Evolutionary conservation across 2,797 vertebrate genomes (phyloP).

Genomic region (Pipistrellus pygmaeus): DNA sequence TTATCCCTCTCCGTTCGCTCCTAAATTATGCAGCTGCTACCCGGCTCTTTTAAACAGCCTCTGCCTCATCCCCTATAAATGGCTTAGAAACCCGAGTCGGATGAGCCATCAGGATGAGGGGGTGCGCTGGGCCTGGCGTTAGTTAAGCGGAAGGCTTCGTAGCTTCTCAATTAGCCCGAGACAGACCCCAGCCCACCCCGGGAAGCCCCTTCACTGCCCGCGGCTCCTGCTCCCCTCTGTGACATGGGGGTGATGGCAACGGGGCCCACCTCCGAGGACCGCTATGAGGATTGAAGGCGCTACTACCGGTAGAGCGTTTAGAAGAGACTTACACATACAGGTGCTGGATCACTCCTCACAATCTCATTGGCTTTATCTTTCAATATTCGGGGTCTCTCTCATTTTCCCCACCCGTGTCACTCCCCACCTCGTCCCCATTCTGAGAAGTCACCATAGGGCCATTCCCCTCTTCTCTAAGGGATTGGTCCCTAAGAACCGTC

Average conservation of each 20-base stretch:
- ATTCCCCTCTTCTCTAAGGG: neutral
- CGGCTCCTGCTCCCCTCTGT: constrained; percentile 70
- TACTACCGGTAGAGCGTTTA: constrained; percentile 53
- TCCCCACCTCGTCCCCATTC: neutral
- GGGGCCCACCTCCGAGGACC: constrained; percentile 3
- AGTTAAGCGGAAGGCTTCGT: constrained; percentile 61
- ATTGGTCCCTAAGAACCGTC: neutral
- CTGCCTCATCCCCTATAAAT: constrained; percentile 67
- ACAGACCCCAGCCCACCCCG: constrained; percentile 41
- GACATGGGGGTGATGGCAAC: constrained; percentile 57
- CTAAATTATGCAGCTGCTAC: constrained; percentile 77
- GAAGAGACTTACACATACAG: neutral
- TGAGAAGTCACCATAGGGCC: neutral
- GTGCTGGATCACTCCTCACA: neutral
- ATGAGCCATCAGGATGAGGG: constrained; percentile 60
- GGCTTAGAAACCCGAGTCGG: constrained; percentile 71
- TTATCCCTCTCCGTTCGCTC: constrained; percentile 71
- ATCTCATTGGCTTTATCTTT: constrained; percentile 1
- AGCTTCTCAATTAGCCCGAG: constrained; percentile 71
- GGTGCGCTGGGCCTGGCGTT: constrained; percentile 17
- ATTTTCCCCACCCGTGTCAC: neutral
- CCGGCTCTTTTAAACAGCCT: constrained; percentile 76
- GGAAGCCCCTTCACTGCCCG: constrained; percentile 23
- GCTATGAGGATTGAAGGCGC: neutral
- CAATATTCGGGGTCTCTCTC: neutral